A percentile compares a stretch with the other conserved stretches of the same genome.
These are phyloP conservation scores for Accipiter cooperii DNA, from an alignment of 2,113 vertebrate genomes.

Conservation along the genomic window DNA sequence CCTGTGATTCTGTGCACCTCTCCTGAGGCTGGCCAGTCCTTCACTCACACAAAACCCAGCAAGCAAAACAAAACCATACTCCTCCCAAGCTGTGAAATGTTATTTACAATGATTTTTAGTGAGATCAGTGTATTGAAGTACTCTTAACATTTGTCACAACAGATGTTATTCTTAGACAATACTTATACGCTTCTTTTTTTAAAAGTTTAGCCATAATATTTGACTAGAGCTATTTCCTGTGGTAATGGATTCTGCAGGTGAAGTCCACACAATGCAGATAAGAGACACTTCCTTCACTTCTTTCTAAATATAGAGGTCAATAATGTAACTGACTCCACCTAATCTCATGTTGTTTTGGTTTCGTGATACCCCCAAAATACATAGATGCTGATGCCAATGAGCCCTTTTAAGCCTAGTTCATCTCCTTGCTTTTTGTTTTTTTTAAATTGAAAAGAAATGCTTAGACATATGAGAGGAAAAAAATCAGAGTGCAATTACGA, in stretches of 20 bases:
- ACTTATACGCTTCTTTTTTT: not conserved
- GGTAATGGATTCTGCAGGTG: not conserved
- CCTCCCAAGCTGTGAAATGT: not conserved
- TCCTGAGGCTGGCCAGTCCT: not conserved
- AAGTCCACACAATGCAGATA: not conserved
- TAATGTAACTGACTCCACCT: not conserved
- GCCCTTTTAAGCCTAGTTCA: not conserved
- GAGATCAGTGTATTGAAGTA: not conserved
- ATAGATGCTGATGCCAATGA: not conserved
- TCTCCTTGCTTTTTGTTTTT: not conserved
- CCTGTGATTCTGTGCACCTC: not conserved
- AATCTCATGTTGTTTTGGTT: not conserved
- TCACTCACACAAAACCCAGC: not conserved
- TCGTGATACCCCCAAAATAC: not conserved
- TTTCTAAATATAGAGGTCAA: not conserved
- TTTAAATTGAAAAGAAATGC: not conserved
- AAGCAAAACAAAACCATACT: not conserved
- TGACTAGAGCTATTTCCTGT: not conserved
- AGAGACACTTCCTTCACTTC: not conserved
- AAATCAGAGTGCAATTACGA: slow-evolving; percentile 19
- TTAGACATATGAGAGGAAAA: not conserved
- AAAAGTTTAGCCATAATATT: not conserved
- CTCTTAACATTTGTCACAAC: not conserved
- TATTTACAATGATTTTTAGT: not conserved
- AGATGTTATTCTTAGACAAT: not conserved